phyloP scores from a whole-genome alignment of 2,113 vertebrate genomes.

The Pao palembangensis region DNA sequence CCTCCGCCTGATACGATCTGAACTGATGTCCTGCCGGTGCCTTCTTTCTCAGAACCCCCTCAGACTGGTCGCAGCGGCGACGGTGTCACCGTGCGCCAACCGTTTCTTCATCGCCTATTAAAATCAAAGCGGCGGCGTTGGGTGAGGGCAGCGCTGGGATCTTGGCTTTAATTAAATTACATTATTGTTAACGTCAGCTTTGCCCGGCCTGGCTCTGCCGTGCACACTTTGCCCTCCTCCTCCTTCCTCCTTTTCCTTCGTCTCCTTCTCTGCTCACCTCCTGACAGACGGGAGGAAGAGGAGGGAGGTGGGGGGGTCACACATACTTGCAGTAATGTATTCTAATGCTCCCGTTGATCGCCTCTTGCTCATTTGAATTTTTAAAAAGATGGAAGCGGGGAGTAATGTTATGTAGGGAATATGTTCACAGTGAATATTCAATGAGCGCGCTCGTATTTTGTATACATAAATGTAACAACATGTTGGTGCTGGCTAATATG shows the following conservation, averaged over 20 bases:
- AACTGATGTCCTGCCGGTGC: slow-evolving; percentile 65
- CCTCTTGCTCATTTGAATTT: slow-evolving; percentile 66
- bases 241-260: slow-evolving; percentile 31
- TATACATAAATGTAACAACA: slow-evolving; percentile 40
- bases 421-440: slow-evolving; percentile 73
- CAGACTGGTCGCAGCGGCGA: slow-evolving; percentile 44
- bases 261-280: slow-evolving; percentile 38
- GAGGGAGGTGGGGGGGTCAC: slow-evolving; percentile 31
- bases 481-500: slow-evolving; percentile 44
- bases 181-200: slow-evolving; percentile 81
- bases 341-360: slow-evolving; percentile 55
- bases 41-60: slow-evolving; percentile 51
- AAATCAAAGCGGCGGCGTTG: slow-evolving; percentile 61
- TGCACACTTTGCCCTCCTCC: slow-evolving; percentile 55
- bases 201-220: slow-evolving; percentile 45
- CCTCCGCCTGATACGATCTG: slow-evolving; percentile 50
- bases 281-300: slow-evolving; percentile 49
- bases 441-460: slow-evolving; percentile 50
- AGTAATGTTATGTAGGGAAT: slow-evolving; percentile 64
- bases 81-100: slow-evolving; percentile 19
- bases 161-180: slow-evolving; percentile 77
- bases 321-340: slow-evolving; percentile 66
- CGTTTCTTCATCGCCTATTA: slow-evolving; percentile 73
- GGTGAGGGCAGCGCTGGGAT: slow-evolving; percentile 46
- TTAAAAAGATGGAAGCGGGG: slow-evolving; percentile 55